A percentile compares a stretch with the other conserved stretches of the same genome.
Evolutionary conservation across 2,797 vertebrate species (phyloP).

Genomic region (Pangasius djambal): DNA sequence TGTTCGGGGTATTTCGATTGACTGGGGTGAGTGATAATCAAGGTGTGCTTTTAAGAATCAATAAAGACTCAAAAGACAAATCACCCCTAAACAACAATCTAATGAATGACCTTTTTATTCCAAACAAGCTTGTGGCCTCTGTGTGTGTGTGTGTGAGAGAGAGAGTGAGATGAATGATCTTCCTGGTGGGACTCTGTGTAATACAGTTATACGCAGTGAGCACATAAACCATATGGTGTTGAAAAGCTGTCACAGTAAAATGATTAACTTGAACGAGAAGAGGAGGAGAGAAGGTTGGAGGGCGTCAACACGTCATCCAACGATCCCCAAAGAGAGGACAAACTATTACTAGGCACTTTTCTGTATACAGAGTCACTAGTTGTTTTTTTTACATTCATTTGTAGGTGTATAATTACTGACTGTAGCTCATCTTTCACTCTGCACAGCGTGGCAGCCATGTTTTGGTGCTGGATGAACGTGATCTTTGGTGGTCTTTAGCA

Average conservation of each 20-base stretch:
- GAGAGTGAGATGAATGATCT: background rate
- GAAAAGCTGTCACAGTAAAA: background rate
- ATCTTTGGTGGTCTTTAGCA: background rate
- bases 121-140: constrained; percentile 64
- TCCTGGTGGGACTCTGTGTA: background rate
- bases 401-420: background rate
- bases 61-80: constrained; percentile 47
- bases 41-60: constrained; percentile 21
- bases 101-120: constrained; percentile 72
- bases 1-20: background rate
- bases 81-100: constrained; percentile 53
- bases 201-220: background rate
- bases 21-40: background rate
- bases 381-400: background rate
- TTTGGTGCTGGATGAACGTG: background rate
- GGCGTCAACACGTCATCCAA: background rate
- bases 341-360: background rate
- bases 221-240: background rate
- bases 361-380: background rate
- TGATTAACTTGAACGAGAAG: background rate
- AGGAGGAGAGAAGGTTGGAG: background rate
- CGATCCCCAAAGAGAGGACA: background rate
- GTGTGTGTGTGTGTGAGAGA: constrained; percentile 17
- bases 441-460: background rate
- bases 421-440: background rate